Base-by-base conservation (phyloP, 35 echinoderm and acorn worm genomes). In the Lytechinus variegatus region DNA sequence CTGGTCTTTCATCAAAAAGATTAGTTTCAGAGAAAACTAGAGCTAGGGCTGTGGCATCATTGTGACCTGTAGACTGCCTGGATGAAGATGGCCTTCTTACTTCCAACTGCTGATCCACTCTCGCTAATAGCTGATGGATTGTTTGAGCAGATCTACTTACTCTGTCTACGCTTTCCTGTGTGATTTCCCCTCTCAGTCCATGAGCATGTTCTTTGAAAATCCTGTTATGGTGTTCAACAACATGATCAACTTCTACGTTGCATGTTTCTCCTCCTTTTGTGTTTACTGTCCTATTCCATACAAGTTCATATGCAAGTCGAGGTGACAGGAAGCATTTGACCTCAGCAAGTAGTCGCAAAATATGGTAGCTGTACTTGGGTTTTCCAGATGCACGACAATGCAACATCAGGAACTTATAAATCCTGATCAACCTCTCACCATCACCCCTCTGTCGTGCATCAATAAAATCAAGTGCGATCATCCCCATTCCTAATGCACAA, bases 211-310 rank as follows among this genome's bases (percentile, higher is more conserved):
- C 56, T 24, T 96, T 98, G 87, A 98, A 96, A 6, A 93, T 91
- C 54, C 56, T 86, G 61, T 98, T 98, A 9, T 71, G 57, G 86
- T 97, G 97, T 33, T 97, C 97, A 10, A 96, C 24, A 24, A 95
- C 89, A 27, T 94, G 13, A n/a, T 96, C 96, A 4, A 94, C 61
- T 44, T 96, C 94, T 54, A 96, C 61, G 54, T 96, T 97, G 12
- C 87, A 90, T 28, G 94, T 92, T 56, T 9, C 3, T 94, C 96
- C 27, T 8, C 94, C 94, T 86, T 51, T 92, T 4, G 56, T 90
- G 66, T 97, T 95, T 10, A 97, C 90, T 54, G 94, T 95, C 87
- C 95, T 92, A n/a, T 95, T 97, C 96, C 96, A 97, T 10, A 33
- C 93, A 13, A 95, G 95, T 21, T 97, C 89, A 94, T 95, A 95